Conservation (phyloP, 2,113 vertebrate species). For the Chamaetylas fuelleborni region DNA sequence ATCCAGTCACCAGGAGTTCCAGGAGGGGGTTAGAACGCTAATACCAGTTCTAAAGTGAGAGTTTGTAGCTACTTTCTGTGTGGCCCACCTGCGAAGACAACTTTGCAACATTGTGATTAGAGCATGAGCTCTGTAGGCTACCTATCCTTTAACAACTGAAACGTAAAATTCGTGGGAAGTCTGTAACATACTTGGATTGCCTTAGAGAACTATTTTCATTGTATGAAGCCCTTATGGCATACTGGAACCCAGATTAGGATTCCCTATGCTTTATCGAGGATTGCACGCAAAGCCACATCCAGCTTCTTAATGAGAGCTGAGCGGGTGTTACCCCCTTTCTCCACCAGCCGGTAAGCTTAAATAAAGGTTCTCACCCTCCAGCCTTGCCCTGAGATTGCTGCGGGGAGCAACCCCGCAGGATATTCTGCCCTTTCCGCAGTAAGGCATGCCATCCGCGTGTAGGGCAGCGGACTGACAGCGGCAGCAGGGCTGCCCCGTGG, state of each 20-base stretch:
- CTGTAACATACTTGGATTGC: neutral
- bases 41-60: neutral
- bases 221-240: neutral
- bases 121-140: neutral
- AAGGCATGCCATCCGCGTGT: neutral
- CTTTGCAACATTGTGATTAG: neutral
- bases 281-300: neutral
- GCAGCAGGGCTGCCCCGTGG: neutral
- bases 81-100: neutral
- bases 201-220: neutral
- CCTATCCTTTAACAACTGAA: rapidly evolving
- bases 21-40: rapidly evolving
- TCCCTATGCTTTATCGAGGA: neutral
- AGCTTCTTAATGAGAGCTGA: neutral
- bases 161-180: neutral
- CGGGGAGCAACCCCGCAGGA: neutral
- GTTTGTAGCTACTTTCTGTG: neutral
- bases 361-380: neutral
- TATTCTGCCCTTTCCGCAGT: neutral
- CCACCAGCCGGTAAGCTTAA: neutral
- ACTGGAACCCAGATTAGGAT: neutral
- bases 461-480: neutral
- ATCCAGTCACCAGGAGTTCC: neutral
- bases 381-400: neutral
- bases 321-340: rapidly evolving